A percentile compares a stretch with the other conserved stretches of the same genome.
phyloP scores from a whole-genome alignment of 2,888 invertebrate species.

The Drosophila formosana region DNA sequence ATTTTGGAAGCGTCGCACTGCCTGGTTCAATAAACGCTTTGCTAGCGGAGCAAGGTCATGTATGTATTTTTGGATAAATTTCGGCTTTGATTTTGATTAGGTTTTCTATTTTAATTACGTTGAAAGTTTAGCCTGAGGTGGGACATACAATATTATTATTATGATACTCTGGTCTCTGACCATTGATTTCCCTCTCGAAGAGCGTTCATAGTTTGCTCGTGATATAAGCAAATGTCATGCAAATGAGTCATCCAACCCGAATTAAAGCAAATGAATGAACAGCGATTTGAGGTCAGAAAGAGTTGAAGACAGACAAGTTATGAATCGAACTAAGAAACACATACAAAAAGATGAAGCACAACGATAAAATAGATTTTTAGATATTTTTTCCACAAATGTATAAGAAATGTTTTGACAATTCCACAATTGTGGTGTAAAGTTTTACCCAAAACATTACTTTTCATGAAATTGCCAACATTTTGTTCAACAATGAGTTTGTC shows the following conservation, averaged over 20 bases:
- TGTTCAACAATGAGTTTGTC: conserved; percentile 40
- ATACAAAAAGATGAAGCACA: neutral
- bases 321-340: conserved; percentile 19
- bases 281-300: conserved; percentile 18
- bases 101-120: conserved; percentile 61
- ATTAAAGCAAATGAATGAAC: conserved; percentile 25
- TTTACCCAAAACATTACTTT: neutral
- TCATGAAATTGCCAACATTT: conserved; percentile 26
- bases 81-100: conserved; percentile 34
- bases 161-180: neutral
- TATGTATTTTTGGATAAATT: conserved; percentile 40
- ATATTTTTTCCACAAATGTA: neutral
- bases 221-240: conserved; percentile 69
- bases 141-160: conserved; percentile 3
- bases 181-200: conserved; percentile 40
- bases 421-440: too few species aligned
- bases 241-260: conserved; percentile 66
- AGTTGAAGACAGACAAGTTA: conserved; percentile 28
- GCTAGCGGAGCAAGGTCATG: conserved; percentile 68
- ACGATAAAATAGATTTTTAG: neutral
- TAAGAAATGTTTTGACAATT: too few species aligned
- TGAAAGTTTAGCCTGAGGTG: conserved; percentile 61
- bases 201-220: conserved; percentile 7
- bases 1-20: conserved; percentile 36
- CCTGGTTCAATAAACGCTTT: conserved; percentile 74